Percentiles rank a stretch among this genome's conserved stretches.
These are phyloP conservation scores for Ornithoptera alexandrae DNA, from an alignment of 2,888 invertebrate species.

Conservation along the genomic window DNA sequence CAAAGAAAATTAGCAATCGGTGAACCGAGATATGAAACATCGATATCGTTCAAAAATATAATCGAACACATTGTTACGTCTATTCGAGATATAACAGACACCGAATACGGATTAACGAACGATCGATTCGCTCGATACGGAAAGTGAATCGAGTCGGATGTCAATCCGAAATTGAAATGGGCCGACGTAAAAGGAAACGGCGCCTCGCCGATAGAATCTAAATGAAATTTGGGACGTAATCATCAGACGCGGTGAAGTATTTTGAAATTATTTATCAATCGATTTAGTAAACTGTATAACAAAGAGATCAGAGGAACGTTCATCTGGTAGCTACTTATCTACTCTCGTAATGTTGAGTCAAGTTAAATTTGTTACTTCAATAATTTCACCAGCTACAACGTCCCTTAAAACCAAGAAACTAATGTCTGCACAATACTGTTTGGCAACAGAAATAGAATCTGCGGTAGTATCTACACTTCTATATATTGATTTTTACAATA, in stretches of 20 bases:
- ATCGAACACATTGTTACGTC: slow-evolving; percentile 3
- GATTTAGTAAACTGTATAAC: background rate
- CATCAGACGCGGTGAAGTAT: background rate
- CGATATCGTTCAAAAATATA: slow-evolving; percentile 8
- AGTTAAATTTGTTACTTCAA: too few relatives aligned
- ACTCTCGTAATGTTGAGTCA: too few relatives aligned
- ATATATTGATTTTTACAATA: too few relatives aligned
- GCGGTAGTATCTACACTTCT: too few relatives aligned
- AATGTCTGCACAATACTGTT: too few relatives aligned
- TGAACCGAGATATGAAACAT: slow-evolving; percentile 5
- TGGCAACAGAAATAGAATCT: too few relatives aligned
- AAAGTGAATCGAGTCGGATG: slow-evolving; percentile 23
- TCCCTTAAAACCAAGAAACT: too few relatives aligned
- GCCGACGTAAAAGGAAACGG: slow-evolving; percentile 23
- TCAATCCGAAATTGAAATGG: slow-evolving; percentile 23
- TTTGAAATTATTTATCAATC: background rate
- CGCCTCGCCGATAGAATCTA: slow-evolving; percentile 3
- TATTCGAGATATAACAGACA: background rate
- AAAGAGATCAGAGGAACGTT: background rate
- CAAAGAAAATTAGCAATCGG: slow-evolving; percentile 8
- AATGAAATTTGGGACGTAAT: slow-evolving; percentile 16
- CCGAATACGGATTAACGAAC: slow-evolving; percentile 18
- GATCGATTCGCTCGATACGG: slow-evolving; percentile 25
- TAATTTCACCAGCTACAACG: too few relatives aligned
- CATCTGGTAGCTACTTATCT: background rate